Percentiles rank a stretch among this genome's conserved stretches.
Conservation (phyloP, 2,113 vertebrate genomes). For the Hemichromis elongatus region DNA sequence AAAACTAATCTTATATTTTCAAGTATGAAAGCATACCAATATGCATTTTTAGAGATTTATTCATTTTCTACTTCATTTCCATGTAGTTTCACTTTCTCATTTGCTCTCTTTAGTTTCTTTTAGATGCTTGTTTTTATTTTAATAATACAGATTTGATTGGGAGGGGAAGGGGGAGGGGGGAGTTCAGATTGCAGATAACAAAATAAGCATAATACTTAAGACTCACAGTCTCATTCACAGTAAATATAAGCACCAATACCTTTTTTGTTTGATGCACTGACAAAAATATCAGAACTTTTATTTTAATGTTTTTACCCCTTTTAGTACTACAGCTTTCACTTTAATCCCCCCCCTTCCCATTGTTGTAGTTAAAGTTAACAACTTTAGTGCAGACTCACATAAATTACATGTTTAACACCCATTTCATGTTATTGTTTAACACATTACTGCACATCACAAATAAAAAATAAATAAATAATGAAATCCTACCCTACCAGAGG, state of each 20-base stretch:
- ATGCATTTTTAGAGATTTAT: not conserved
- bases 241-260: not conserved
- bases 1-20: not conserved
- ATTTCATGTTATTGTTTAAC: not conserved
- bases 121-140: not conserved
- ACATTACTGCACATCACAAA: not conserved
- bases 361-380: not conserved
- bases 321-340: not conserved
- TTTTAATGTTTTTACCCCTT: not conserved
- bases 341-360: not conserved
- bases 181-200: not conserved
- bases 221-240: not conserved
- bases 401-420: not conserved
- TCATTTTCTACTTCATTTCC: not conserved
- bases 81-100: not conserved
- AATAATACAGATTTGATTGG: not conserved
- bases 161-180: too few species aligned
- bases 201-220: not conserved
- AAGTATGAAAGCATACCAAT: not conserved
- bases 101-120: not conserved
- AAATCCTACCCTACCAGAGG: not conserved
- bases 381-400: not conserved
- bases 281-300: not conserved
- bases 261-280: not conserved
- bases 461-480: not conserved